Conservation (phyloP, 2,113 vertebrate species). For the Pterocles orientalis region DNA sequence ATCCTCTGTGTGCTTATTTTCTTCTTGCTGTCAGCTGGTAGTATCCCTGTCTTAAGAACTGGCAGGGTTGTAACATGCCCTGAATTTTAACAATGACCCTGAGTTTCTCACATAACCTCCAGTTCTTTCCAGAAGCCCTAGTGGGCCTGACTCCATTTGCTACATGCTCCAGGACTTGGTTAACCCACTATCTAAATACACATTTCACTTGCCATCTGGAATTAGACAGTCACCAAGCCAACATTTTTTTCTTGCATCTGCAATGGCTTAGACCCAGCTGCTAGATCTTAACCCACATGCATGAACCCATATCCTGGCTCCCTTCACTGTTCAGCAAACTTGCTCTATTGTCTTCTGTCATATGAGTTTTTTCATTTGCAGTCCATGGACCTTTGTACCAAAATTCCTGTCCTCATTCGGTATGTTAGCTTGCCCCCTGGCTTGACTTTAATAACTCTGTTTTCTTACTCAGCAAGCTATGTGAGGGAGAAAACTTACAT, state of each 20-base stretch:
- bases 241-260: neutral
- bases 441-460: neutral
- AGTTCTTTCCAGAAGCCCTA: neutral
- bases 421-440: neutral
- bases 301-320: fast-evolving
- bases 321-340: neutral
- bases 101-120: neutral
- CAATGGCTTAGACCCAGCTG: neutral
- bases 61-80: neutral
- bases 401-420: neutral
- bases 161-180: neutral
- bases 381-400: neutral
- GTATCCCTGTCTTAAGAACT: neutral
- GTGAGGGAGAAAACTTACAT: neutral
- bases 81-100: neutral
- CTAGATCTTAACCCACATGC: neutral
- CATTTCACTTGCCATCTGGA: neutral
- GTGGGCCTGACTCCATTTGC: neutral
- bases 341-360: neutral
- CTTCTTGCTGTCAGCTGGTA: neutral
- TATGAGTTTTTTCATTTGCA: neutral
- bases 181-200: neutral
- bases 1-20: neutral
- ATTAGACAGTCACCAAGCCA: neutral
- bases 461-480: neutral